Evolutionary conservation across 2,888 invertebrate genomes (phyloP).

Genomic region (Chironomus tentans): DNA sequence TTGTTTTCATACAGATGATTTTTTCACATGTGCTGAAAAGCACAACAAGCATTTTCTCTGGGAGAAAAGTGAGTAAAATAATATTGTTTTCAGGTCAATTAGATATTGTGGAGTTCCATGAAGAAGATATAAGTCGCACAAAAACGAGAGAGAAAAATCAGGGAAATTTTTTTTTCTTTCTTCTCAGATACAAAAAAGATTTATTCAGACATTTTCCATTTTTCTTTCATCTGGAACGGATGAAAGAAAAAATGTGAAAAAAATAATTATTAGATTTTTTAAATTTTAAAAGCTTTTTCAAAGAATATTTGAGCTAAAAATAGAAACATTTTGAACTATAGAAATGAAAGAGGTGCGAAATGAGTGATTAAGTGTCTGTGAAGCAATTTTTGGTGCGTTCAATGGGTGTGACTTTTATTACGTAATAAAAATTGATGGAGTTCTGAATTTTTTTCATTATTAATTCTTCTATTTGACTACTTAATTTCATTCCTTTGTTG

Average conservation of each 20-base stretch:
- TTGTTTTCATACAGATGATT: background rate
- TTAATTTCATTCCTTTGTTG: too few relatives aligned
- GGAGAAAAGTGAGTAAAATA: background rate
- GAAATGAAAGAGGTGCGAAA: background rate
- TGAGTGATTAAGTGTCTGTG: background rate
- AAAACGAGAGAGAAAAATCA: background rate
- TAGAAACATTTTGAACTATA: background rate
- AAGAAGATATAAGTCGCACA: background rate
- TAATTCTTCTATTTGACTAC: background rate
- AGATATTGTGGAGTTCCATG: background rate
- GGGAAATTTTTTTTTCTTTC: background rate
- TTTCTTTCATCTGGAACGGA: slow-evolving; percentile 18
- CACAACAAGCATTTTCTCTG: background rate
- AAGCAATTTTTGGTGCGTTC: background rate
- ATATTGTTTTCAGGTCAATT: slow-evolving; percentile 7
- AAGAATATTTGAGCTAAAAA: background rate
- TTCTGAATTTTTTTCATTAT: background rate
- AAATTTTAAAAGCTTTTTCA: background rate
- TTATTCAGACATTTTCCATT: slow-evolving; percentile 22
- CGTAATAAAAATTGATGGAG: slow-evolving; percentile 5
- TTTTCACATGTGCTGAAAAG: background rate
- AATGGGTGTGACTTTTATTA: slow-evolving; percentile 18
- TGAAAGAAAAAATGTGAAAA: slow-evolving; percentile 21
- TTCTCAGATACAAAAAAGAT: background rate
- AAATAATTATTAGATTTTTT: background rate